These are phyloP conservation scores for Manduca sexta DNA, from an alignment of 1,140 invertebrate genomes.

Conservation along the genomic window DNA sequence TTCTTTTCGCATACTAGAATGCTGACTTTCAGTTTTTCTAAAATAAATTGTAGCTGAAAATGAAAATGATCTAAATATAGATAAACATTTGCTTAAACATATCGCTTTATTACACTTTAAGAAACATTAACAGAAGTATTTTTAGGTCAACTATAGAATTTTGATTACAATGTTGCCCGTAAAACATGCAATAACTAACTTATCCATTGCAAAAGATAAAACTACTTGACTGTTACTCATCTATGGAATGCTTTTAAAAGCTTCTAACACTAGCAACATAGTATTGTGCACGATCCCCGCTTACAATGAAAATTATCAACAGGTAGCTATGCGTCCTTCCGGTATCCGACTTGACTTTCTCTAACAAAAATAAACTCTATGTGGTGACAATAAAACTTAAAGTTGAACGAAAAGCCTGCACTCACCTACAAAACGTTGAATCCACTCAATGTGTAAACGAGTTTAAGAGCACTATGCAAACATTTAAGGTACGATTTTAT, in stretches of 20 bases:
- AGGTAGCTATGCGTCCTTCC: slow-evolving; percentile 69
- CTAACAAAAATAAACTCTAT: slow-evolving; percentile 9
- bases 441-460: slow-evolving; percentile 7
- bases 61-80: too few relatives aligned
- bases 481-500: slow-evolving; percentile 12
- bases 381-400: not conserved
- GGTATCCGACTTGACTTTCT: slow-evolving; percentile 32
- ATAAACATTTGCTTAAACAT: too few relatives aligned
- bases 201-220: slow-evolving; percentile 13
- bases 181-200: not conserved
- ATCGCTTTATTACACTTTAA: too few relatives aligned
- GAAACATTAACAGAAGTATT: too few relatives aligned
- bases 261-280: slow-evolving; percentile 26
- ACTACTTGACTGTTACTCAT: slow-evolving; percentile 29
- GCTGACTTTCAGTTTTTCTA: too few relatives aligned
- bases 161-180: not conserved
- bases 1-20: too few relatives aligned
- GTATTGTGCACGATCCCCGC: slow-evolving; percentile 49
- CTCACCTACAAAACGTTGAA: slow-evolving; percentile 15
- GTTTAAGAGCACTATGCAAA: slow-evolving; percentile 5
- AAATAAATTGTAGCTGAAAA: too few relatives aligned
- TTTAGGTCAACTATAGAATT: too few relatives aligned
- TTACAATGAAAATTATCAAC: slow-evolving; percentile 65
- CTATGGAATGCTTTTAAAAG: slow-evolving; percentile 51
- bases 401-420: not conserved